These are phyloP conservation scores for Pogoniulus pusillus DNA, from an alignment of 2,797 vertebrate species.

Conservation along the genomic window DNA sequence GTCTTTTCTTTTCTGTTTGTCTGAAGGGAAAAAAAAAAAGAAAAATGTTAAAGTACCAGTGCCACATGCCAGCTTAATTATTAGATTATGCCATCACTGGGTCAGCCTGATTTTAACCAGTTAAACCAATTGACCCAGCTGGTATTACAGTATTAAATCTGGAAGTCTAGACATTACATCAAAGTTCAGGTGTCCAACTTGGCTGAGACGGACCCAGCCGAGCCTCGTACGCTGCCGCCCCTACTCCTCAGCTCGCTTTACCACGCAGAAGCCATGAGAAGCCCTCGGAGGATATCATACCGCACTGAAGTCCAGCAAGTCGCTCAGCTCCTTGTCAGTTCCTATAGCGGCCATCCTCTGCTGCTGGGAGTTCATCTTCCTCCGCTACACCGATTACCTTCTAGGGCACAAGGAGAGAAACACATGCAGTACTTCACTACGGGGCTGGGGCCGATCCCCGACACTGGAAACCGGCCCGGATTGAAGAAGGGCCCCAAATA, in stretches of 20 bases:
- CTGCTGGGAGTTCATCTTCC: constrained; percentile 98
- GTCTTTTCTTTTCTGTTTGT: not conserved
- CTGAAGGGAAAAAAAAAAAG: not conserved
- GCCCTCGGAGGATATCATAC: constrained; percentile 78
- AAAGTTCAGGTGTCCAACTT: constrained; percentile 76
- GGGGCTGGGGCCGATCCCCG: not conserved
- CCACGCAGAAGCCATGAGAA: constrained; percentile 40
- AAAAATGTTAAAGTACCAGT: not conserved
- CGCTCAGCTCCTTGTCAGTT: constrained; percentile 99
- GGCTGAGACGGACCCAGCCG: constrained; percentile 39
- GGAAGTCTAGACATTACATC: constrained; percentile 78
- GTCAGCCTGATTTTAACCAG: constrained; percentile 64
- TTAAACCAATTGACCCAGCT: constrained; percentile 71
- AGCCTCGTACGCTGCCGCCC: constrained; percentile 30
- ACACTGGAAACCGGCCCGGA: not conserved
- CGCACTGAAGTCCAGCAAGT: constrained; percentile 99
- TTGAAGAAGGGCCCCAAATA: not conserved
- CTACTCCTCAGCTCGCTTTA: not conserved
- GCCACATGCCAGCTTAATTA: constrained; percentile 9
- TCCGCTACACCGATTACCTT: constrained; percentile 77
- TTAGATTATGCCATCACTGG: constrained; percentile 47
- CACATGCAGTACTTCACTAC: not conserved
- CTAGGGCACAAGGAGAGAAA: constrained; percentile 44
- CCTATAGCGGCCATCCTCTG: constrained; percentile 99
- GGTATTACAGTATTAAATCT: constrained; percentile 71